These are phyloP conservation scores for Mesaphorura yosii DNA, from an alignment of 1,140 invertebrate species.

Conservation along the genomic window DNA sequence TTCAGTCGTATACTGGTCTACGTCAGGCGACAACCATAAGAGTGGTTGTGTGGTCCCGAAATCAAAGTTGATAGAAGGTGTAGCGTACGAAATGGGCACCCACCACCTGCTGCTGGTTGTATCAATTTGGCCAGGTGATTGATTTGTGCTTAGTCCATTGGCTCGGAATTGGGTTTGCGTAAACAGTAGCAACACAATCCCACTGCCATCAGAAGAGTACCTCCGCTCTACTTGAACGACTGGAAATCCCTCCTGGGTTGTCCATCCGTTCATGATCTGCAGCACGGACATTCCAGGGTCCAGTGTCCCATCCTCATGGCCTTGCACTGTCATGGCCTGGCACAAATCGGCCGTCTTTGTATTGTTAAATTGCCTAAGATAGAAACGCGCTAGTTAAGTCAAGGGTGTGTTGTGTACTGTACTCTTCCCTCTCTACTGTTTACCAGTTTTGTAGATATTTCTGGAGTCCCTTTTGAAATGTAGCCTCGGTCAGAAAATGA, in stretches of 20 bases:
- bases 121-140: background rate
- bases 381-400: slow-evolving; percentile 12
- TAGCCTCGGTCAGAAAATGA: slow-evolving; percentile 71
- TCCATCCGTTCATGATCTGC: slow-evolving; percentile 53
- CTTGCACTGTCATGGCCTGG: slow-evolving; percentile 62
- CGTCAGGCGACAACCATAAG: background rate
- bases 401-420: background rate
- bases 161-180: background rate
- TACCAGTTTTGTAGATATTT: slow-evolving; percentile 60
- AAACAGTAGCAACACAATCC: background rate
- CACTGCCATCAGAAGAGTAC: background rate
- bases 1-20: background rate
- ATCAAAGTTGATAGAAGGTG: background rate
- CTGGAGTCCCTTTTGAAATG: slow-evolving; percentile 67
- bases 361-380: slow-evolving; percentile 53
- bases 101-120: background rate
- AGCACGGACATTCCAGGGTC: slow-evolving; percentile 49
- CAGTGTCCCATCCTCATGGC: slow-evolving; percentile 48
- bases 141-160: background rate
- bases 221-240: background rate
- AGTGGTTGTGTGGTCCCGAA: background rate
- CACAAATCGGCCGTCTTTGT: slow-evolving; percentile 79
- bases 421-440: too few species aligned
- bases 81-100: background rate
- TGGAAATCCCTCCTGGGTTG: slow-evolving; percentile 16